Conservation (phyloP, 2,888 invertebrate genomes). For the Pseudococcus longispinus region DNA sequence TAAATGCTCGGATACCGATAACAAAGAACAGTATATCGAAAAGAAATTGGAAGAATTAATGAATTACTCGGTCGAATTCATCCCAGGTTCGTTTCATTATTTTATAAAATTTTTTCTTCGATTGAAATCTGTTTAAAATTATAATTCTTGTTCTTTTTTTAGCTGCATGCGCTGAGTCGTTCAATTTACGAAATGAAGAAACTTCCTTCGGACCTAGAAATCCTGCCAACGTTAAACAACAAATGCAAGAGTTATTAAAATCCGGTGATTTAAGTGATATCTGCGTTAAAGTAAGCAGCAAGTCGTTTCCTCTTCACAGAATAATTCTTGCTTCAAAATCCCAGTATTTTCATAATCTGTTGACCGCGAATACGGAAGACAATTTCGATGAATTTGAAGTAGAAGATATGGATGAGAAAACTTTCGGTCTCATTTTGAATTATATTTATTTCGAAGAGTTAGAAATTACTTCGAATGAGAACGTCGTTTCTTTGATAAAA, state of each 20-base stretch:
- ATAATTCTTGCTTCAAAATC: background rate
- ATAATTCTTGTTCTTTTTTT: background rate
- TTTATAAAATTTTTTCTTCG: background rate
- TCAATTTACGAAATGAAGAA: background rate
- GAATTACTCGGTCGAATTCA: conserved; percentile 3
- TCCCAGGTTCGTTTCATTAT: background rate
- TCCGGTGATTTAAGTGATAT: conserved; percentile 1
- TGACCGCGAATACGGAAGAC: background rate
- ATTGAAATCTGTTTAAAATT: background rate
- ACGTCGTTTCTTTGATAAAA: background rate
- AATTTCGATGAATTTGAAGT: background rate
- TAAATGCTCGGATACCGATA: background rate
- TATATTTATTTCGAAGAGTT: conserved; percentile 14
- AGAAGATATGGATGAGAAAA: background rate
- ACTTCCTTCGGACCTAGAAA: background rate
- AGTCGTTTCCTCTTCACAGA: background rate
- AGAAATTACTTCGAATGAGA: background rate
- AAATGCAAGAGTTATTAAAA: background rate
- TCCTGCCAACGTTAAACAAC: background rate
- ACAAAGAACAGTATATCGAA: conserved; percentile 10
- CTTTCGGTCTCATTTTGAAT: background rate
- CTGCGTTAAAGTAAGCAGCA: background rate
- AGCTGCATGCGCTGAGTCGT: background rate
- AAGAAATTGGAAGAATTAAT: background rate
- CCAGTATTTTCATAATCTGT: background rate